Evolutionary conservation across 2,113 vertebrate species (phyloP).

Genomic region (Notarius lentiginosus): DNA sequence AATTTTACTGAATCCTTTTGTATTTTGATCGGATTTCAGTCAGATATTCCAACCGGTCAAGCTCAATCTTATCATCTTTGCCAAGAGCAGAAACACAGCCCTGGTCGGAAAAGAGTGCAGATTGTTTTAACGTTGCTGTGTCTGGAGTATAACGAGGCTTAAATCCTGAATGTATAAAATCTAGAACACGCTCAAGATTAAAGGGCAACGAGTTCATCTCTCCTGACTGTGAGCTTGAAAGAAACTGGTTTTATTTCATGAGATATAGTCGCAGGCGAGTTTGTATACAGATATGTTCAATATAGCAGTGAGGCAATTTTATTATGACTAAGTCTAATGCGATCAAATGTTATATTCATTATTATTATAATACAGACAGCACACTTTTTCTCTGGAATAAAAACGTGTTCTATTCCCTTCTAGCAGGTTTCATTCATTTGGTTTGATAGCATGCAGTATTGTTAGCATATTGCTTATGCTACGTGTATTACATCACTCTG

Average conservation of each 20-base stretch:
- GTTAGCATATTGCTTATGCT: no score
- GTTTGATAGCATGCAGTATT: no score
- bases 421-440: no score
- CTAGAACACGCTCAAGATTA: neutral
- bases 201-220: neutral
- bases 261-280: neutral
- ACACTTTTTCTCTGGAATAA: no score
- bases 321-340: neutral
- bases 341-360: neutral
- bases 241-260: no score
- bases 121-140: no score
- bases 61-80: neutral
- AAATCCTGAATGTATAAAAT: neutral
- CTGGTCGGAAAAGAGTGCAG: neutral
- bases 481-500: no score
- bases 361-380: no score
- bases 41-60: neutral
- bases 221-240: neutral
- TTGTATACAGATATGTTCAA: neutral
- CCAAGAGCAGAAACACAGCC: neutral
- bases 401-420: no score
- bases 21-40: neutral
- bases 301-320: neutral
- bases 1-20: neutral
- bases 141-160: neutral